phyloP scores from a whole-genome alignment of 1,140 invertebrate genomes.

The Mercenaria mercenaria region DNA sequence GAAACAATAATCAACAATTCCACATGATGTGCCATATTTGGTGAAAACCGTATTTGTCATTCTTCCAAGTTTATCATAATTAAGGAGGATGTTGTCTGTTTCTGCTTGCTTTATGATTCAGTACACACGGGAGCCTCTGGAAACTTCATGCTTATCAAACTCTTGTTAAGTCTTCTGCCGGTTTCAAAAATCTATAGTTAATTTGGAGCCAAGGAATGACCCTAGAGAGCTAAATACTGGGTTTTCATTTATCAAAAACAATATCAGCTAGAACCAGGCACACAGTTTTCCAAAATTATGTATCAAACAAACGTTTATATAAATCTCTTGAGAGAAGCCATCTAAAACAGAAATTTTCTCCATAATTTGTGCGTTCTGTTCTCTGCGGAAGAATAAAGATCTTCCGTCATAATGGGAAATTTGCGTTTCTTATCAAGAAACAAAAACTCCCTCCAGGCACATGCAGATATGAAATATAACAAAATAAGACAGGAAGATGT shows the following conservation, averaged over 20 bases:
- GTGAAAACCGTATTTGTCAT: constrained; percentile 41
- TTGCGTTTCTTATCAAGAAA: constrained; percentile 28
- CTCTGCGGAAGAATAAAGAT: constrained; percentile 12
- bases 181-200: constrained; percentile 25
- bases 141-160: constrained; percentile 25
- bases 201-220: not conserved
- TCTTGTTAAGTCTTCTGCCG: not conserved
- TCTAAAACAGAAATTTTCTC: constrained; percentile 14
- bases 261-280: constrained; percentile 17
- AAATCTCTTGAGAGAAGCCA: not conserved
- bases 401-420: constrained; percentile 31
- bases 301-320: constrained; percentile 26
- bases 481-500: not conserved
- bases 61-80: constrained; percentile 52
- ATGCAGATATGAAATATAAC: not conserved
- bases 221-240: not conserved
- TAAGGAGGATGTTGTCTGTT: constrained; percentile 30
- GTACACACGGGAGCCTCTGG: not conserved
- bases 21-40: constrained; percentile 7
- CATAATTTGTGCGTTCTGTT: constrained; percentile 3
- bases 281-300: constrained; percentile 39
- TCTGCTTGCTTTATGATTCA: not conserved
- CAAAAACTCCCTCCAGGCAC: not conserved
- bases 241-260: constrained; percentile 49
- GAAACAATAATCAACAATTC: constrained; percentile 30